Percentiles rank a stretch among this genome's conserved stretches.
These are phyloP conservation scores for Carposina sasakii DNA, from an alignment of 1,140 invertebrate species.

Conservation along the genomic window DNA sequence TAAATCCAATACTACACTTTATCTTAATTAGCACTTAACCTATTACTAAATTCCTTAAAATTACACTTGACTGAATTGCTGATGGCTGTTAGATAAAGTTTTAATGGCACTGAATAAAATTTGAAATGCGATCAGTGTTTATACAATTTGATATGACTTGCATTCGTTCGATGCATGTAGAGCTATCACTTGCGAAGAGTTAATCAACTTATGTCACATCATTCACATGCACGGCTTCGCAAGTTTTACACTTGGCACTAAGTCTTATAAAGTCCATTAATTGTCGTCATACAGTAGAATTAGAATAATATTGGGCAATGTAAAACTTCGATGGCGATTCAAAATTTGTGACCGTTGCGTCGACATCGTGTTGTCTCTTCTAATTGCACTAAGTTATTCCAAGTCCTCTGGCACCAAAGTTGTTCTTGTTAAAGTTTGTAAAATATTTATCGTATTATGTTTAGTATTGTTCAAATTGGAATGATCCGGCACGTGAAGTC, in stretches of 20 bases:
- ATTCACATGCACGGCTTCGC: constrained; percentile 28
- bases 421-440: no score
- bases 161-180: no score
- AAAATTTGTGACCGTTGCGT: constrained; percentile 58
- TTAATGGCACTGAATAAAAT: constrained; percentile 52
- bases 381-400: no score
- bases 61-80: no score
- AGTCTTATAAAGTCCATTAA: constrained; percentile 27
- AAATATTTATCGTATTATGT: no score
- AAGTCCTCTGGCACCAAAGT: no score
- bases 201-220: constrained; percentile 36
- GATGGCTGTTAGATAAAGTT: constrained; percentile 49
- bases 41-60: no score
- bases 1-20: constrained; percentile 49
- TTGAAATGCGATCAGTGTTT: constrained; percentile 10
- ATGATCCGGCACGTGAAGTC: constrained; percentile 36
- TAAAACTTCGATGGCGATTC: constrained; percentile 50
- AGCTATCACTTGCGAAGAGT: constrained; percentile 18
- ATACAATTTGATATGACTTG: constrained; percentile 16
- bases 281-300: constrained; percentile 64
- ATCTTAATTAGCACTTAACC: not conserved
- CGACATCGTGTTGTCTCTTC: constrained; percentile 65
- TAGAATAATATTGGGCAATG: constrained; percentile 53
- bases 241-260: constrained; percentile 20
- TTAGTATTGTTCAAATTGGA: no score